Evolutionary conservation across 2,888 invertebrate species (phyloP).

Genomic region (Lypha dubia): DNA sequence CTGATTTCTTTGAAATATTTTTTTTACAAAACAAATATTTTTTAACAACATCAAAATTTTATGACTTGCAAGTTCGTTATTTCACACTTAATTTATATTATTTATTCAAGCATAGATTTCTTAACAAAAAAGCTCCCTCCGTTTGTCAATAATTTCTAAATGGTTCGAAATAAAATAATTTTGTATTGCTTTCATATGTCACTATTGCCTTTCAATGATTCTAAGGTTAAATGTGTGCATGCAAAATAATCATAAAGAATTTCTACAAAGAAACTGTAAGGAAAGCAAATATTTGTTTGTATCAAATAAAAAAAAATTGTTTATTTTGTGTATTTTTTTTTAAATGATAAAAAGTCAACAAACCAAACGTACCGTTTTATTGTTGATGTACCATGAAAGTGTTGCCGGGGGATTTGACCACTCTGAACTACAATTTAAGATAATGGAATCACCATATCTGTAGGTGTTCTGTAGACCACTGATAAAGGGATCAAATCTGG

Average conservation of each 20-base stretch:
- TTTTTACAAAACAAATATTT: too few relatives aligned
- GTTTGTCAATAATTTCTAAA: too few relatives aligned
- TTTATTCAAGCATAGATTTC: too few relatives aligned
- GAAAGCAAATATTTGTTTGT: background rate
- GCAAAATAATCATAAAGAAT: background rate
- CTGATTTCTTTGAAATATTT: too few relatives aligned
- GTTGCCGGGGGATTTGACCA: slow-evolving; percentile 82
- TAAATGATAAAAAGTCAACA: too few relatives aligned
- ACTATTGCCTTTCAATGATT: background rate
- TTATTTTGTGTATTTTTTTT: background rate
- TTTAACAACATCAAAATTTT: too few relatives aligned
- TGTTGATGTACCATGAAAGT: slow-evolving; percentile 83
- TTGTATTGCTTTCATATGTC: too few relatives aligned
- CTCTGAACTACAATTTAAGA: slow-evolving; percentile 83
- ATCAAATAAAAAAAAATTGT: background rate
- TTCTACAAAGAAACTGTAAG: background rate
- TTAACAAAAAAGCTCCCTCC: too few relatives aligned
- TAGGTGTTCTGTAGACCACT: slow-evolving; percentile 80
- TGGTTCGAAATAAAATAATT: too few relatives aligned
- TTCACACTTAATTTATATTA: too few relatives aligned
- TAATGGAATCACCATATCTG: slow-evolving; percentile 81
- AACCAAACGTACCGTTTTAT: slow-evolving; percentile 81
- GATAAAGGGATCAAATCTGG: slow-evolving; percentile 82
- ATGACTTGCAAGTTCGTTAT: too few relatives aligned
- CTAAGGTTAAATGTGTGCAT: background rate